Evolutionary conservation across 2,113 vertebrate genomes (phyloP).

Genomic region (Notothenia coriiceps): DNA sequence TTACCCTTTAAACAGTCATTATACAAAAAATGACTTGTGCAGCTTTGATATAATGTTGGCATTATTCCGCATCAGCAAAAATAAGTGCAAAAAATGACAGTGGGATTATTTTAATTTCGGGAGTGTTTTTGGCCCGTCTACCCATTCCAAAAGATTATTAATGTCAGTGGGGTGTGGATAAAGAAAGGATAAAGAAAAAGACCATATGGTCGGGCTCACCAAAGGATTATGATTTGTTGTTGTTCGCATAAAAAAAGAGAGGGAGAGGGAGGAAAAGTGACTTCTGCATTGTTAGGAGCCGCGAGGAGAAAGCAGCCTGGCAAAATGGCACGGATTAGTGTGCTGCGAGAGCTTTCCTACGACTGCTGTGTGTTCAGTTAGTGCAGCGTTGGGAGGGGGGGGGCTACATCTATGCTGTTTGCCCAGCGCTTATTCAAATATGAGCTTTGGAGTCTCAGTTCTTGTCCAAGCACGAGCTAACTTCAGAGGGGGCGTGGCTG

Average conservation of each 20-base stretch:
- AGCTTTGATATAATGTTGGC: no score
- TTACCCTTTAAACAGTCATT: no score
- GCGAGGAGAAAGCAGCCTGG: conserved; percentile 75
- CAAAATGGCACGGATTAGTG: conserved; percentile 75
- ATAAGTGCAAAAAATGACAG: conserved; percentile 21
- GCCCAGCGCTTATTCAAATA: conserved; percentile 78
- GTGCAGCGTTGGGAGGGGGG: background rate
- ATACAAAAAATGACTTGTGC: background rate
- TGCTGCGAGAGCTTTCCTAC: conserved; percentile 48
- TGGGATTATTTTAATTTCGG: conserved; percentile 51
- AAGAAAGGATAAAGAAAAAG: conserved; percentile 76
- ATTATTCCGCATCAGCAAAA: conserved; percentile 1
- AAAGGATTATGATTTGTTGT: conserved; percentile 79
- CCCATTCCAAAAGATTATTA: conserved; percentile 68
- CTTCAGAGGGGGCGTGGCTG: conserved; percentile 50
- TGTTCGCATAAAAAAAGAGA: conserved; percentile 53
- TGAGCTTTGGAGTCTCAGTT: conserved; percentile 77
- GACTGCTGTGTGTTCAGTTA: conserved; percentile 56
- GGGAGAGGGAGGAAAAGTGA: conserved; percentile 53
- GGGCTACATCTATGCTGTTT: conserved; percentile 60
- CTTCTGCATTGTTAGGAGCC: conserved; percentile 69
- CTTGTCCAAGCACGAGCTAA: conserved; percentile 40
- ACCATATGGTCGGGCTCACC: conserved; percentile 73
- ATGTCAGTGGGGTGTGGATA: conserved; percentile 76
- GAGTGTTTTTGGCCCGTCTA: conserved; percentile 40